Evolutionary conservation across 2,888 invertebrate species (phyloP), one percentile per base, ranked within the genome.

Genomic region (Tuberolachnus salignus): DNA sequence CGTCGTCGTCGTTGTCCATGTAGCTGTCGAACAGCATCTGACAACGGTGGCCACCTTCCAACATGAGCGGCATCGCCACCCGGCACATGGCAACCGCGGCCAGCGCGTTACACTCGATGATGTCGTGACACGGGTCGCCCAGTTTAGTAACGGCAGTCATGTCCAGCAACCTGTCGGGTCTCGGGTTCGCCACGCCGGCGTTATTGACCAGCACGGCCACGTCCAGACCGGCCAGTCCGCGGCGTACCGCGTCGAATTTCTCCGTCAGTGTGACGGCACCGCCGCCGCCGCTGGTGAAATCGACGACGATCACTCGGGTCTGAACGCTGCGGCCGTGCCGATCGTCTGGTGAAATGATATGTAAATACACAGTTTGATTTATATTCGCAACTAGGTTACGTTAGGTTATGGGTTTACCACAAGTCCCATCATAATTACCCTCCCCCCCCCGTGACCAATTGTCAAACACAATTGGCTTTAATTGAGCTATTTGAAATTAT

Each of bases 161-260:
- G n/a, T 70, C 57, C 16, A 57, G 55, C 55, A 70, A 55, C 21
- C 44, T 21, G 4, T 70, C 57, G 11, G 57, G 70, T 13, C 44
- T 42, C n/a, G 11, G n/a, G 70, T 57, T 57, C 2, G 23, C 16
- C 70, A 44, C 4, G 21, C 70, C 70, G 16, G 70, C 70, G 86
- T 97, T 97, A 87, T 98, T 98, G 49, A 97, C 91, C 73, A 97
- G 86, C 10, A 95, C 90, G 0, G 94, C 95, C 82, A 96, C 90
- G 83, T 95, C 94, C 44, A 95, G 85, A 0, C 89, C 92, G 23
- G 88, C 88, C n/a, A 92, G 86, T 81, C 89, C 88, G 82, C 89
- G 88, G 73, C 89, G 88, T 75, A 94, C 51, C 13, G 8, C 10
- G 21, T 73, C 42, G 34, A 63, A 73, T 0, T 44, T 23, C 4